Base-by-base conservation (phyloP, 2,888 invertebrate species). In the Deroplatys truncata region DNA sequence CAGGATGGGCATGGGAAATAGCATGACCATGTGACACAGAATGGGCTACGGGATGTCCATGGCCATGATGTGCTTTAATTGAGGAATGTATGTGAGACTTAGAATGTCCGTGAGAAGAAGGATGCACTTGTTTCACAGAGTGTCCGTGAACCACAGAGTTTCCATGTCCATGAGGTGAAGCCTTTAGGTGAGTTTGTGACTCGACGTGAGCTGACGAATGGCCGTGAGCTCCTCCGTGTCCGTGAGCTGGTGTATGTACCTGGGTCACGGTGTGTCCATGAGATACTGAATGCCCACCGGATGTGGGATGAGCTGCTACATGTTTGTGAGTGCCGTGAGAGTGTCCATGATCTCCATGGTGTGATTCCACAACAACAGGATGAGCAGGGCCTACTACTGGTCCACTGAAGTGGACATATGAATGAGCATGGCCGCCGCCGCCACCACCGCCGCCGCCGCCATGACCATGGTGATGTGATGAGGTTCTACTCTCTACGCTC, bases 311-410 rank as follows among this genome's bases (percentile, higher is more conserved):
- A 72, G 56, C 20, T 20, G 56, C 56, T 5, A 72, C 56, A 20
- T 72, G 56, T 0, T 4, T 72, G 25, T 72, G 56, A 72, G 15
- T 7, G 7, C 9, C 20, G 7, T 25, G 20, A 72, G 56, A 20
- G 56, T 72, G 20, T 72, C 56, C 20, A 20, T 72, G 43, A 56
- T 56, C 5, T 9, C 56, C 56, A 72, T 72, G 43, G 13, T 49
- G 43, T 9, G 28, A 5, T 9, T 0, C 49, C 25, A 85, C 85
- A 49, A 56, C 49, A n/a, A 85, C 49, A 9, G 56, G 85, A 49
- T 85, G 85, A 43, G 85, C 85, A 25, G 88, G 88, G 9, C 88
- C 89, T 25, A 82, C 88, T 13, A 88, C 89, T 49, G 89, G 89
- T 28, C 89, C 89, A 28, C 88, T 88, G 88, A 89, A 88, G 85